These are phyloP conservation scores for Damaliscus lunatus DNA, from an alignment of 2,113 vertebrate genomes.

Conservation along the genomic window DNA sequence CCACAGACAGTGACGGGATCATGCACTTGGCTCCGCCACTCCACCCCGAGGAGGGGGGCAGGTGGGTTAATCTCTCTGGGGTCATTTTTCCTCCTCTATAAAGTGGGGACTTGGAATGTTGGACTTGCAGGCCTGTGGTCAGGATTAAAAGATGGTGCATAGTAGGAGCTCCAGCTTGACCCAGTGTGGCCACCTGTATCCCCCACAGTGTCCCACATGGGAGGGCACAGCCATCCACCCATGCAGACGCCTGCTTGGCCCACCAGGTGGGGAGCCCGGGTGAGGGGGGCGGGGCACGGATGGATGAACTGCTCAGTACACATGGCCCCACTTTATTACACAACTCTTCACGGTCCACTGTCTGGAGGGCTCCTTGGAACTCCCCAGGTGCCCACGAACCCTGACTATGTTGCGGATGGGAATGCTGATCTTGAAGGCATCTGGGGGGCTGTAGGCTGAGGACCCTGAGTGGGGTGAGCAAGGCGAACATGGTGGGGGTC, in stretches of 20 bases:
- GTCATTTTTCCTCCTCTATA: no score
- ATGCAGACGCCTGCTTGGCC: background rate
- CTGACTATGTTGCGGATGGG: conserved; percentile 87
- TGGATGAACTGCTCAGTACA: rapidly evolving
- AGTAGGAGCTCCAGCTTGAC: background rate
- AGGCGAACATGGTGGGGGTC: background rate
- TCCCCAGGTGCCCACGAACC: background rate
- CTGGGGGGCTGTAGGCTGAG: conserved; percentile 84
- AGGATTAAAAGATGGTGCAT: background rate
- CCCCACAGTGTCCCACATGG: rapidly evolving
- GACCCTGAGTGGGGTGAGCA: conserved; percentile 39
- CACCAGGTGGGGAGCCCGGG: background rate
- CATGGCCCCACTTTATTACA: rapidly evolving
- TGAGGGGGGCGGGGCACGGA: background rate
- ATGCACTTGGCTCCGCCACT: rapidly evolving
- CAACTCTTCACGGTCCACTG: background rate
- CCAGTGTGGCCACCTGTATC: background rate
- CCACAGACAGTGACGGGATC: background rate
- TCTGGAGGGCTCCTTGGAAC: background rate
- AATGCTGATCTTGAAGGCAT: conserved; percentile 93
- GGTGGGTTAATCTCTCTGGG: background rate
- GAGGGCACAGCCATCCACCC: background rate
- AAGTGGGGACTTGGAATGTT: background rate
- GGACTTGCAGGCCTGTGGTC: background rate
- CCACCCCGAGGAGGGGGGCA: rapidly evolving